Conservation (phyloP, 2,888 invertebrate species). For the Liodrosophila aerea region DNA sequence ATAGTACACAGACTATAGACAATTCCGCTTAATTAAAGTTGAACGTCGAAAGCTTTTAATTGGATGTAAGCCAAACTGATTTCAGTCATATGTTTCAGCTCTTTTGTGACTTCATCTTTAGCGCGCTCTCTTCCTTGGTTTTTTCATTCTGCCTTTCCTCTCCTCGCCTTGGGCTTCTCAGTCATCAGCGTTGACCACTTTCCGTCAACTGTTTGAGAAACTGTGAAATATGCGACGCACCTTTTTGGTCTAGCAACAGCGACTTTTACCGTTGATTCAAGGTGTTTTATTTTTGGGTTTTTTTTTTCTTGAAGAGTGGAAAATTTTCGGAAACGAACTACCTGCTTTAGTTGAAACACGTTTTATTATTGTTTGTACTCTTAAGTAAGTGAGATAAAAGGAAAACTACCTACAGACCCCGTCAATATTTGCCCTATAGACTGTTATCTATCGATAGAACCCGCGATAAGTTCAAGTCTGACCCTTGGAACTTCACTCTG, state of each 20-base stretch:
- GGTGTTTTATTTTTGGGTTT: slow-evolving; percentile 3
- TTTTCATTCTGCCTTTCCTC: neutral
- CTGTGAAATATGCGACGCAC: slow-evolving; percentile 13
- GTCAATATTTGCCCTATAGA: slow-evolving; percentile 35
- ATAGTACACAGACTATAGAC: slow-evolving; percentile 1
- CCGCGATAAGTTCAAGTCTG: slow-evolving; percentile 20
- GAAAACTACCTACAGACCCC: slow-evolving; percentile 8
- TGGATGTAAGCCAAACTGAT: slow-evolving; percentile 38
- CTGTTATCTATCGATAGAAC: slow-evolving; percentile 15
- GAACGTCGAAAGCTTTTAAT: slow-evolving; percentile 29
- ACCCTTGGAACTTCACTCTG: slow-evolving; percentile 9
- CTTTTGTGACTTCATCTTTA: slow-evolving; percentile 32
- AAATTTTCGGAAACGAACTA: slow-evolving; percentile 46
- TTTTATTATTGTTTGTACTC: slow-evolving; percentile 47
- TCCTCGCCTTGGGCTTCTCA: slow-evolving; percentile 1
- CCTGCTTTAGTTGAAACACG: slow-evolving; percentile 34
- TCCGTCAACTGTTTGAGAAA: neutral
- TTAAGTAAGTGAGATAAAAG: slow-evolving; percentile 28
- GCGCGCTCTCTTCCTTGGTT: neutral
- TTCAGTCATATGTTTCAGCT: slow-evolving; percentile 11
- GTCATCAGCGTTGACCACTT: neutral
- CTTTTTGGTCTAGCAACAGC: slow-evolving; percentile 12
- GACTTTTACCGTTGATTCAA: slow-evolving; percentile 14
- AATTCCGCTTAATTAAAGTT: slow-evolving; percentile 25
- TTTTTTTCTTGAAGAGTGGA: slow-evolving; percentile 31